Percentiles rank a stretch among this genome's conserved stretches.
These are phyloP conservation scores for Corythoichthys intestinalis DNA, from an alignment of 2,113 vertebrate species.

Conservation along the genomic window DNA sequence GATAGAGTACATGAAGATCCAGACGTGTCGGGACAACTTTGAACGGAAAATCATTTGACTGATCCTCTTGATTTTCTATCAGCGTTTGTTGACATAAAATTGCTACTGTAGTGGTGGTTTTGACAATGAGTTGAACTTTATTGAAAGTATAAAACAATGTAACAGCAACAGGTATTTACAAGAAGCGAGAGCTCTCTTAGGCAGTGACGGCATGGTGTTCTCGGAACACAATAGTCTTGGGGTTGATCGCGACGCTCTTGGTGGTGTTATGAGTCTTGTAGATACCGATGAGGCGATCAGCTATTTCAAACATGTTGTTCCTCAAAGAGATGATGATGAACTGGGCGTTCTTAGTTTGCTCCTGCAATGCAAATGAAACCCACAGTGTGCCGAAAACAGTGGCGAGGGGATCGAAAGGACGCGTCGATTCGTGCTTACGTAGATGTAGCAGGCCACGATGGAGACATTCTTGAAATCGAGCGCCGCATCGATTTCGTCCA, in stretches of 20 bases:
- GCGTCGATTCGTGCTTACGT: slow-evolving; percentile 75
- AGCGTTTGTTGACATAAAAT: too few species aligned
- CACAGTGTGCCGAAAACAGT: too few species aligned
- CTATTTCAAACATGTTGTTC: slow-evolving; percentile 99
- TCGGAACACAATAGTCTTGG: slow-evolving; percentile 82
- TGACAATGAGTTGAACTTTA: slow-evolving; percentile 24
- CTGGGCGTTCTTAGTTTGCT: slow-evolving; percentile 97
- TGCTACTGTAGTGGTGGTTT: too few species aligned
- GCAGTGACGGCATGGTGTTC: slow-evolving; percentile 57
- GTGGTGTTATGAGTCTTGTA: slow-evolving; percentile 94
- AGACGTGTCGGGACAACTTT: too few species aligned
- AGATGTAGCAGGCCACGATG: slow-evolving; percentile 96
- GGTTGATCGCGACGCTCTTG: slow-evolving; percentile 88
- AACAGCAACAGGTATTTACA: slow-evolving; percentile 47
- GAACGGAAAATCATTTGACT: too few species aligned
- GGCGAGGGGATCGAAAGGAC: not conserved
- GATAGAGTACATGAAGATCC: too few species aligned
- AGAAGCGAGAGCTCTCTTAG: not conserved
- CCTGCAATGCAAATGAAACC: slow-evolving; percentile 71
- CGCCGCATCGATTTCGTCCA: slow-evolving; percentile 98
- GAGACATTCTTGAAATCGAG: slow-evolving; percentile 98
- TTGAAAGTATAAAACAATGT: slow-evolving; percentile 17
- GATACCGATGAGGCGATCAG: slow-evolving; percentile 92
- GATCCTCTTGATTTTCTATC: too few species aligned
- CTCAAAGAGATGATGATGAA: slow-evolving; percentile 98